A percentile compares a stretch with the other conserved stretches of the same genome.
Evolutionary conservation across 2,113 vertebrate species (phyloP).

Genomic region (Paraplagusia blochii): DNA sequence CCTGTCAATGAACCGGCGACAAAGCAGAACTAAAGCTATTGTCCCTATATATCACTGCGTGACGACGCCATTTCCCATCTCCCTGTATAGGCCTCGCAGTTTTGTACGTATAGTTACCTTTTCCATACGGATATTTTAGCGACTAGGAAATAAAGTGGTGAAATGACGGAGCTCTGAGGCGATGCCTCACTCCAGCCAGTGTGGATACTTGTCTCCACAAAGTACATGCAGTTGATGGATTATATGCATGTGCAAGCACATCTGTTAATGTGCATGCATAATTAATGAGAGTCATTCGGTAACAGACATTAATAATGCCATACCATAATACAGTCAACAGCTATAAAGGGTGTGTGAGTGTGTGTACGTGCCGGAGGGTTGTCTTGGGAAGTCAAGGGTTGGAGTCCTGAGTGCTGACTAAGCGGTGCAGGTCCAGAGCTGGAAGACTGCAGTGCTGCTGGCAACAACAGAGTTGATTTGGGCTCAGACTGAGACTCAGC

Average conservation of each 20-base stretch:
- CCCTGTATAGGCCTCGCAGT: too few relatives aligned
- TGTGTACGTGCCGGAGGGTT: conserved; percentile 38
- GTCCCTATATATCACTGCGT: too few relatives aligned
- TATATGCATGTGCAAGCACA: conserved; percentile 31
- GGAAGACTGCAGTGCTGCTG: conserved; percentile 73
- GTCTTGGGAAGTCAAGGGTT: conserved; percentile 55
- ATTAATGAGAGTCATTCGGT: conserved; percentile 1
- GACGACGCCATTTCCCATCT: too few relatives aligned
- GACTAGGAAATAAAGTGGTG: too few relatives aligned
- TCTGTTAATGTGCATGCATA: conserved; percentile 7
- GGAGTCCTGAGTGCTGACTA: conserved; percentile 67
- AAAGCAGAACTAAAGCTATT: too few relatives aligned
- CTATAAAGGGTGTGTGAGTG: conserved; percentile 17
- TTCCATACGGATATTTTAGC: too few relatives aligned
- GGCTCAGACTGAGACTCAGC: conserved; percentile 48
- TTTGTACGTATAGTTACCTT: too few relatives aligned
- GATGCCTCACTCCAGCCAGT: neutral
- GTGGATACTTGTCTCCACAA: neutral
- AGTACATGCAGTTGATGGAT: conserved; percentile 19
- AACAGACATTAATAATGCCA: neutral
- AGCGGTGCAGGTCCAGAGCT: conserved; percentile 58
- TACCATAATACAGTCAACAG: conserved; percentile 5
- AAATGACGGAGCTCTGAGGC: too few relatives aligned
- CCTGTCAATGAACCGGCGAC: too few relatives aligned
- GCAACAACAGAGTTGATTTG: conserved; percentile 51